These are phyloP conservation scores for Eptesicus fuscus DNA, from an alignment of 2,113 vertebrate species.

Conservation along the genomic window DNA sequence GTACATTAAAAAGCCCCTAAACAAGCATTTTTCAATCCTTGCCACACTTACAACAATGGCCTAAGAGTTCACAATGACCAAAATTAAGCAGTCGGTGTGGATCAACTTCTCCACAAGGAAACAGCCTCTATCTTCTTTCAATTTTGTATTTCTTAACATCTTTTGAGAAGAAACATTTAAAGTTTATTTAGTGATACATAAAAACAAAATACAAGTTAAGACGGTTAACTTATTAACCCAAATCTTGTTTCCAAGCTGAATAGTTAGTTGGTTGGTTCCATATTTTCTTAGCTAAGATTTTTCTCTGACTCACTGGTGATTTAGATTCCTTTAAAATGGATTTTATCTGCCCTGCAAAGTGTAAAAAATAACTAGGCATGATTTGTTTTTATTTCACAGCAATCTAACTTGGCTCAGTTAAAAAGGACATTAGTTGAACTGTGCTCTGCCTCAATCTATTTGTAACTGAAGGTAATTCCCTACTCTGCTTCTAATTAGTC, in stretches of 20 bases:
- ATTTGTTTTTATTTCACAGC: not conserved
- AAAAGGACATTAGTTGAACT: not conserved
- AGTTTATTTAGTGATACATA: not conserved
- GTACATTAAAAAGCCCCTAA: not conserved
- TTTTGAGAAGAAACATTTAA: not conserved
- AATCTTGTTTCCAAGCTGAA: not conserved
- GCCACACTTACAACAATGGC: not conserved
- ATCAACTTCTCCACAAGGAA: not conserved
- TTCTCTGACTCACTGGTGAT: not conserved
- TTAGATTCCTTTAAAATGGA: not conserved
- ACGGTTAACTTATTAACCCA: not conserved
- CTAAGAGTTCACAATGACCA: not conserved
- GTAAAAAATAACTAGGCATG: not conserved
- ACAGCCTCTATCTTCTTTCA: not conserved
- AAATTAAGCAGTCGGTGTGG: not conserved
- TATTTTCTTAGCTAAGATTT: not conserved
- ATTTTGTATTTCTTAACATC: not conserved
- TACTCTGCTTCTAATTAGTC: not conserved
- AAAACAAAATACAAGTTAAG: not conserved
- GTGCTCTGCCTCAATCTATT: not conserved
- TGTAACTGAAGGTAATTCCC: not conserved
- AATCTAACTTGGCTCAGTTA: not conserved
- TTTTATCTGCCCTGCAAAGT: not conserved
- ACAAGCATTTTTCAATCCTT: not conserved
- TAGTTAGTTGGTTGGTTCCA: not conserved